Base-by-base conservation (phyloP, 2,888 invertebrate genomes). In the Resseliella maxima region DNA sequence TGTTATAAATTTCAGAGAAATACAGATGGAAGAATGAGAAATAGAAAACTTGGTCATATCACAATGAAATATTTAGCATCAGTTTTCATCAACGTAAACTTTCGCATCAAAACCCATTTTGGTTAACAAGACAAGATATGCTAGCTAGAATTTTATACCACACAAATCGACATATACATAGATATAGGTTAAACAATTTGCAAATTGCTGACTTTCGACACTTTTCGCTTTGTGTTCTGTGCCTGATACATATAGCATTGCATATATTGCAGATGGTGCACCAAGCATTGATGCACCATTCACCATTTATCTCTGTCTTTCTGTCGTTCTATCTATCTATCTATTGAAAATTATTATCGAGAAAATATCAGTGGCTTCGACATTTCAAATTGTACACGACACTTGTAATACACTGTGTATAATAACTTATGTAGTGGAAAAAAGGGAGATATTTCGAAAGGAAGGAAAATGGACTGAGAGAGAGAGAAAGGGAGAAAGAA, bases 191-290 rank as follows among this genome's bases (percentile, higher is more conserved):
- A 59, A 59, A 59, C 59, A 59, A 50, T 59, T 59, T 72, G 72
- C 72, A 72, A 72, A 35, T 72, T 72, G 72, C 31, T 72, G 72
- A 35, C 72, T 72, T 72, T 72, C 72, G 35, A 72, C 72, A 31
- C 72, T 72, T 72, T 72, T 35, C 31, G 72, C 35, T 35, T 24
- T n/a, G 59, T 59, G n/a, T 8, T 18, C 46, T 24, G 24, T n/a
- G 24, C n/a, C 21, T 12, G 21, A 8, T 2, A 59, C 0, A 59
- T 24, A 24, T 5, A n/a, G 59, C 31, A 0, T n/a, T 27, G 0
- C 72, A 50, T 72, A 72, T 27, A 72, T 72, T 72, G 72, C 72
- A 72, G 72, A 72, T 72, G 31, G 6, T 72, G 31, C 72, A 72
- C 31, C n/a, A n/a, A 12, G 72, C 72, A 72, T 6, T 12, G n/a